phyloP scores from a whole-genome alignment of 1,140 invertebrate species.

The Drosophila melanogaster region DNA sequence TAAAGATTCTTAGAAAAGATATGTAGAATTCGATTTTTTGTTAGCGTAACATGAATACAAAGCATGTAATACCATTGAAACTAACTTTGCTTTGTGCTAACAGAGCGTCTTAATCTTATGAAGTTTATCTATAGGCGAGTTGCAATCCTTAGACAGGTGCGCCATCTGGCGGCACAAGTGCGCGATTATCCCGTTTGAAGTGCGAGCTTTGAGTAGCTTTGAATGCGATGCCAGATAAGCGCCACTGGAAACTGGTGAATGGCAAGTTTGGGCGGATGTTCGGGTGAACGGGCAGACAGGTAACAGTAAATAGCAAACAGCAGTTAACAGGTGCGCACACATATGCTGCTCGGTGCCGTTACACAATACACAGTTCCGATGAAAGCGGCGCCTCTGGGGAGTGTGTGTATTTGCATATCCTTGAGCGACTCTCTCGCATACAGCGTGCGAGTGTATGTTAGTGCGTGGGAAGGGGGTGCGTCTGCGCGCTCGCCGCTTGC shows the following conservation, averaged over 20 bases:
- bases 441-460: slow-evolving; percentile 18
- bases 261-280: neutral
- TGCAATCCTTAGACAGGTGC: neutral
- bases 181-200: slow-evolving; percentile 32
- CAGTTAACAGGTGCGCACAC: slow-evolving; percentile 65
- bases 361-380: slow-evolving; percentile 62
- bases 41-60: too few relatives aligned
- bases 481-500: slow-evolving; percentile 65
- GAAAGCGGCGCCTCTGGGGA: slow-evolving; percentile 46
- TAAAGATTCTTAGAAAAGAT: too few relatives aligned
- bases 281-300: neutral
- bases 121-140: too few relatives aligned
- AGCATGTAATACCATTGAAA: too few relatives aligned
- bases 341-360: slow-evolving; percentile 59
- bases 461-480: slow-evolving; percentile 49
- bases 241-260: neutral
- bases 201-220: slow-evolving; percentile 30
- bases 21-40: too few relatives aligned
- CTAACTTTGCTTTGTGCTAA: too few relatives aligned
- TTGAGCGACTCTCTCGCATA: slow-evolving; percentile 27
- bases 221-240: slow-evolving; percentile 17
- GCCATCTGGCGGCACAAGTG: slow-evolving; percentile 42
- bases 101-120: neutral
- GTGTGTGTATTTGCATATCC: slow-evolving; percentile 48
- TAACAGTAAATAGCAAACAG: slow-evolving; percentile 35